Evolutionary conservation across 1,140 invertebrate species (phyloP).

Genomic region (Cyclina sinensis): DNA sequence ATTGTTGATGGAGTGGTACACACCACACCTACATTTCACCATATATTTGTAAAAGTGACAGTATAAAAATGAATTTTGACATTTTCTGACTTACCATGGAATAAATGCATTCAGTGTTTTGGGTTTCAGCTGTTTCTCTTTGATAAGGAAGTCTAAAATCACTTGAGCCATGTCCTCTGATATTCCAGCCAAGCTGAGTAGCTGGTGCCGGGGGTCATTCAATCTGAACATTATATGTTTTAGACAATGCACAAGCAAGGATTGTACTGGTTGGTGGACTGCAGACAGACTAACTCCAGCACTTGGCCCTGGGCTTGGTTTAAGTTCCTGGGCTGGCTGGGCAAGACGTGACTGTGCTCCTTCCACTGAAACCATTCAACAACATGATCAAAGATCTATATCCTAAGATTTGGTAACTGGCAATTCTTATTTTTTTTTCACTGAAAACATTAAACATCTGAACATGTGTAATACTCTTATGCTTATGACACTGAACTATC

Average conservation of each 20-base stretch:
- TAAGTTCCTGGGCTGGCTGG: conserved; percentile 31
- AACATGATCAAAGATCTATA: too few relatives aligned
- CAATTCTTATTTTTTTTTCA: too few relatives aligned
- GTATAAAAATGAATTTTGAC: too few relatives aligned
- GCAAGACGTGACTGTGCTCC: conserved; percentile 76
- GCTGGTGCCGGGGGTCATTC: conserved; percentile 74
- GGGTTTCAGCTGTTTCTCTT: conserved; percentile 79
- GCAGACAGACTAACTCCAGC: background rate
- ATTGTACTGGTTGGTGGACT: conserved; percentile 35
- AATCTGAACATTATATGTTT: conserved; percentile 75
- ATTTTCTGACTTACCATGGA: conserved; percentile 76
- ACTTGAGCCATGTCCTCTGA: conserved; percentile 80
- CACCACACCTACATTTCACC: too few relatives aligned
- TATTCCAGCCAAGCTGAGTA: conserved; percentile 76
- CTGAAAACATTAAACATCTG: too few relatives aligned
- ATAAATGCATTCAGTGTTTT: conserved; percentile 82
- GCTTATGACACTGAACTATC: too few relatives aligned
- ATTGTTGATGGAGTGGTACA: too few relatives aligned
- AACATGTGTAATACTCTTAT: too few relatives aligned
- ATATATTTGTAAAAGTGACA: too few relatives aligned
- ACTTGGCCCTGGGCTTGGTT: background rate
- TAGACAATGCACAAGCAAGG: conserved; percentile 73
- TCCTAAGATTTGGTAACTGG: too few relatives aligned
- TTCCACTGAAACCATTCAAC: conserved; percentile 74
- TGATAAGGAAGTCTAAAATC: conserved; percentile 77